Base-by-base conservation (phyloP, 2,888 invertebrate species). In the Corythucha ciliata region DNA sequence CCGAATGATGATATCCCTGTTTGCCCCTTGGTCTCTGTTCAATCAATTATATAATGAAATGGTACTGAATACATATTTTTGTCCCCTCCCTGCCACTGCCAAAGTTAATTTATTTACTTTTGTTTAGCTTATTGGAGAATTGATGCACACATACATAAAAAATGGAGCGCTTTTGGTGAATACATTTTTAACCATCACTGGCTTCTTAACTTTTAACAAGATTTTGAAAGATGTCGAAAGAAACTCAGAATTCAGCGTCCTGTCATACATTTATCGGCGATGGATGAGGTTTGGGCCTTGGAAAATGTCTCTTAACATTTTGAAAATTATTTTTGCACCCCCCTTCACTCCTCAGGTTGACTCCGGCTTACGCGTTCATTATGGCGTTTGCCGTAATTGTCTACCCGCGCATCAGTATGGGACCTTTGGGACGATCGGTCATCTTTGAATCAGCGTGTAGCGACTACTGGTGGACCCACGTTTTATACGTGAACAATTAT, bases 401-500 rank as follows among this genome's bases (percentile, higher is more conserved):
- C 8, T 47, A 61, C 12, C 60, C 59, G 16, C 49, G 57, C 26
- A 24, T 56, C 27, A 52, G 52, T 3, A 44, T 42, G 10, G 58
- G 58, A 10, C 58, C 58, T 21, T 24, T 56, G 10, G 54, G 56
- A 39, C 44, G 39, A 26, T 16, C 10, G n/a, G 25, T 48, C 2
- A 34, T 48, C 22, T 53, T 29, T 26, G 61, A 46, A 24, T 46
- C 34, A 22, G 25, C 10, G 8, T 62, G 61, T 27, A 37, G 45
- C 25, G 32, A 51, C 18, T 54, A 57, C 36, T 64, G 64, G 64
- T 64, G 63, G 64, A 56, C 59, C 18, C 63, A 64, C 40, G 51
- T 62, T 12, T 50, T 63, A 10, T 63, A 60, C 53, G 56, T 64
- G 41, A 64, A 64, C 56, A 64, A 63, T 51, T 63, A 62, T 53